These are phyloP conservation scores for Torymus tubicola DNA, from an alignment of 2,888 invertebrate genomes.

Conservation along the genomic window DNA sequence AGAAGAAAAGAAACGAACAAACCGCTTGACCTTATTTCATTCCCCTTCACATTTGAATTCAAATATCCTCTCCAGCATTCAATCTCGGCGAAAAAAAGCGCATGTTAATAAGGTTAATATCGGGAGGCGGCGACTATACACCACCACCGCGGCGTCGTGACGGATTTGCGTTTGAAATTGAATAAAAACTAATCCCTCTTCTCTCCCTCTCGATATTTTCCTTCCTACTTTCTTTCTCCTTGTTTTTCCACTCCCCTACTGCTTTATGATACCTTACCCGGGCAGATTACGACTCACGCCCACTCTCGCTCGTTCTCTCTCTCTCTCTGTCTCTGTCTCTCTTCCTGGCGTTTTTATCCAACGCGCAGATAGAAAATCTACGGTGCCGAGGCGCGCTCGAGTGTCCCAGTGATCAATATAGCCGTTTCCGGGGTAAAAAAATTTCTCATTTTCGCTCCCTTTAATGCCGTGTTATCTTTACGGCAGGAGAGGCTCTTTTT, in stretches of 20 bases:
- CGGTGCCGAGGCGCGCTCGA: conserved; percentile 20
- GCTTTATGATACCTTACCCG: conserved; percentile 36
- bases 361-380: conserved; percentile 49
- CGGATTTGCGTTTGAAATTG: conserved; percentile 10
- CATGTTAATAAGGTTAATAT: not conserved
- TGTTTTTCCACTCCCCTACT: not conserved
- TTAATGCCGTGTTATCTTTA: conserved; percentile 31
- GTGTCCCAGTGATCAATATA: conserved; percentile 48
- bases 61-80: too few relatives aligned
- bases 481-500: not conserved
- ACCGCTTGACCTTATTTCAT: too few relatives aligned
- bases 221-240: conserved; percentile 10
- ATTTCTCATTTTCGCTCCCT: conserved; percentile 33
- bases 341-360: conserved; percentile 20
- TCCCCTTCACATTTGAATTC: too few relatives aligned
- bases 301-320: conserved; percentile 3
- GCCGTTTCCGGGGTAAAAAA: conserved; percentile 10
- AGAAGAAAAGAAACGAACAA: too few relatives aligned
- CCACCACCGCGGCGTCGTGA: too few relatives aligned
- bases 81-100: too few relatives aligned
- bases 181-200: conserved; percentile 26
- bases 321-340: conserved; percentile 6
- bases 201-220: conserved; percentile 20
- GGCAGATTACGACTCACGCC: conserved; percentile 37
- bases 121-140: not conserved